phyloP scores from a whole-genome alignment of 2,113 vertebrate genomes.

The Bettongia penicillata region DNA sequence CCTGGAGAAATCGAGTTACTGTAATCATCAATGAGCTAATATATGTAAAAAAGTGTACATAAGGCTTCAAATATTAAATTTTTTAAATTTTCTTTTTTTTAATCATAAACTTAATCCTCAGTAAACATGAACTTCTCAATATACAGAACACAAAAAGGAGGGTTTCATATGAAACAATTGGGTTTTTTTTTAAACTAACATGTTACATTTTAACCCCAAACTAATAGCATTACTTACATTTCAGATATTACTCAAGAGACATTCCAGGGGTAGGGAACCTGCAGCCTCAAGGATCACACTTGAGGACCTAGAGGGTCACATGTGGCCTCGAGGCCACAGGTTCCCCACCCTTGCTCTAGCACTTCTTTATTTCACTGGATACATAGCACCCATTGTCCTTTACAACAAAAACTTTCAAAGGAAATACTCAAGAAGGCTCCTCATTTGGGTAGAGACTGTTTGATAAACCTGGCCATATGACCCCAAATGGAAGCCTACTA shows the following conservation, averaged over 20 bases:
- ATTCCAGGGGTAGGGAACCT: too few species aligned
- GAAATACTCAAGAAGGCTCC: neutral
- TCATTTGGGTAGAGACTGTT: neutral
- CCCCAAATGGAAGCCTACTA: neutral
- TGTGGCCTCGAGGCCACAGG: too few species aligned
- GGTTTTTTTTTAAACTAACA: neutral
- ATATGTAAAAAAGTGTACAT: neutral
- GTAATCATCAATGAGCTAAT: neutral
- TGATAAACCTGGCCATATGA: neutral
- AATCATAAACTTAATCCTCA: neutral
- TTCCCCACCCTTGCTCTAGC: neutral
- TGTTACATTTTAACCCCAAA: neutral
- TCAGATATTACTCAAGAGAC: neutral
- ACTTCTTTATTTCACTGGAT: neutral
- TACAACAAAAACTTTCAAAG: neutral
- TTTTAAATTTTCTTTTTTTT: neutral
- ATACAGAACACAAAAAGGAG: neutral
- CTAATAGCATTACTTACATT: neutral
- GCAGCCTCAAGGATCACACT: too few species aligned
- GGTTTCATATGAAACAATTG: neutral
- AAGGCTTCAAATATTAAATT: neutral
- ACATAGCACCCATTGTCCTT: neutral
- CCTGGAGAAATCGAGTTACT: neutral
- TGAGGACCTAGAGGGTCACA: too few species aligned
- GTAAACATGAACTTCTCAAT: neutral